Evolutionary conservation across 2,113 vertebrate species (phyloP).

Genomic region (Heterocephalus glaber): DNA sequence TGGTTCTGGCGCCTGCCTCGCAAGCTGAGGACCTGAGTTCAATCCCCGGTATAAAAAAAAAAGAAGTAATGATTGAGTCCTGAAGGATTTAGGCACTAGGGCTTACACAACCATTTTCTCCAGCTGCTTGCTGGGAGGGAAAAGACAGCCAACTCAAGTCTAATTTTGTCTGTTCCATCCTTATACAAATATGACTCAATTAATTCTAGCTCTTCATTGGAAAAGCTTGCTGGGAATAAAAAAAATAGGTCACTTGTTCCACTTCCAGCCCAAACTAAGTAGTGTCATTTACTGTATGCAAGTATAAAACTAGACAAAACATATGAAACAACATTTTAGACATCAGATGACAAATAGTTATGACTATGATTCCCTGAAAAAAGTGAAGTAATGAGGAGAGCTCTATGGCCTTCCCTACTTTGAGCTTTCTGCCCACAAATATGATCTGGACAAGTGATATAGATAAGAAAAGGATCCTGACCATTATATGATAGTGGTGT

Average conservation of each 20-base stretch:
- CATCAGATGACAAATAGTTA: background rate
- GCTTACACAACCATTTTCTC: slow-evolving; percentile 20
- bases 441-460: background rate
- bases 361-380: background rate
- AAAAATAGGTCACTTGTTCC: background rate
- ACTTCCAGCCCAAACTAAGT: background rate
- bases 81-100: background rate
- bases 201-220: background rate
- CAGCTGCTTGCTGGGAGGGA: background rate
- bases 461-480: background rate
- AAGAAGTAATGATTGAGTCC: background rate
- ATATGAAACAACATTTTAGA: background rate
- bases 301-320: background rate
- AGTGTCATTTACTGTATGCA: background rate
- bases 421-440: background rate
- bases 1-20: too few relatives aligned
- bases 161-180: slow-evolving; percentile 29
- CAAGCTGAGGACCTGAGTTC: too few relatives aligned
- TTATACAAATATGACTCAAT: background rate
- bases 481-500: background rate
- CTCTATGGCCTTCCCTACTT: background rate
- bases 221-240: background rate
- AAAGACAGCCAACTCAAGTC: background rate
- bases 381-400: background rate
- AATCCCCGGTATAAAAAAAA: too few relatives aligned